These are phyloP conservation scores for Uloborus diversus DNA, from an alignment of 1,140 invertebrate genomes.

Conservation along the genomic window DNA sequence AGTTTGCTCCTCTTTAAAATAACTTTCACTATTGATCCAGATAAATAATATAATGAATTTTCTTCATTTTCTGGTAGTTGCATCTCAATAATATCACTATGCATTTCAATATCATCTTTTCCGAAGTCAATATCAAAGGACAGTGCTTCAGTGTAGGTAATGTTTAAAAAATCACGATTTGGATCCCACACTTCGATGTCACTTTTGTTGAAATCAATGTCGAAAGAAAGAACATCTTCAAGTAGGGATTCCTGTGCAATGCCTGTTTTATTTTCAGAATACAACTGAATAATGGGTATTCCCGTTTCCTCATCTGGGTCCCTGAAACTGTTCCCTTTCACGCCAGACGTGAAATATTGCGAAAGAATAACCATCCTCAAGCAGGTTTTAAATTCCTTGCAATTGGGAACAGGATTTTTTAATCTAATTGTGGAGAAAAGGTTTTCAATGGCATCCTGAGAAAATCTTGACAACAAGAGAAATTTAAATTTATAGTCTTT, in stretches of 20 bases:
- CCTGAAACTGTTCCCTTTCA: no score
- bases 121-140: background rate
- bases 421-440: slow-evolving; percentile 7
- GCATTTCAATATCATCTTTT: no score
- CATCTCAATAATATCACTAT: no score
- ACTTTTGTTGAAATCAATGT: background rate
- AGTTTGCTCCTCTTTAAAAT: background rate
- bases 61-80: no score
- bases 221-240: no score
- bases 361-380: no score
- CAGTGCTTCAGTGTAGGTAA: background rate
- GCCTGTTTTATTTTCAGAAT: background rate
- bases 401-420: slow-evolving; percentile 24
- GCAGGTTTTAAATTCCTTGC: slow-evolving; percentile 11
- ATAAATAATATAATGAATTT: background rate
- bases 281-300: background rate
- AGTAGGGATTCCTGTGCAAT: no score
- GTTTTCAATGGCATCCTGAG: slow-evolving; percentile 11
- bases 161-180: no score
- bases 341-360: slow-evolving; percentile 4
- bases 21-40: background rate
- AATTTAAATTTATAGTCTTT: no score
- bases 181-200: no score
- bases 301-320: background rate
- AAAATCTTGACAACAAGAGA: no score